A percentile compares a stretch with the other conserved stretches of the same genome.
phyloP scores from a whole-genome alignment of 2,797 vertebrate genomes.

The Chloroceryle inda region DNA sequence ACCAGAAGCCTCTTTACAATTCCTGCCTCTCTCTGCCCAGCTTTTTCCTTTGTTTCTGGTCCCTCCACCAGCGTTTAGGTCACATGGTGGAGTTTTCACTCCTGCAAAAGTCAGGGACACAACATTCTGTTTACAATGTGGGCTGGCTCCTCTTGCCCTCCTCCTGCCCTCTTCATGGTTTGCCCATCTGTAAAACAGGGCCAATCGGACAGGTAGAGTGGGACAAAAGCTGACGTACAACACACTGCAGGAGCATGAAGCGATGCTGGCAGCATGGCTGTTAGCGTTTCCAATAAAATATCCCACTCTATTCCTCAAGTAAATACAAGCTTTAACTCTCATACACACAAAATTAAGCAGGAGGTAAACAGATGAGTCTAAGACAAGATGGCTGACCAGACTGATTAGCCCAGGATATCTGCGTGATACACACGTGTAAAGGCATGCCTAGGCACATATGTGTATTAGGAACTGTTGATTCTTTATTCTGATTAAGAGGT shows the following conservation, averaged over 20 bases:
- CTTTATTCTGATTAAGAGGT: neutral
- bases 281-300: neutral
- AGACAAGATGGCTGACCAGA: neutral
- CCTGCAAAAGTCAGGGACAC: neutral
- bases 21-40: neutral
- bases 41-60: conserved; percentile 7
- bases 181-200: neutral
- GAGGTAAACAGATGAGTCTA: neutral
- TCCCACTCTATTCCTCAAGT: accelerated
- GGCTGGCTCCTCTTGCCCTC: neutral
- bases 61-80: neutral
- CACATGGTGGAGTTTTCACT: accelerated
- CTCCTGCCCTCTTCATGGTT: neutral
- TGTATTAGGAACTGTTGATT: neutral
- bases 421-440: accelerated
- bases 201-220: accelerated
- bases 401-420: neutral
- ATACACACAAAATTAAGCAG: neutral
- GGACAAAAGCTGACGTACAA: neutral
- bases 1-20: conserved; percentile 21
- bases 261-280: neutral
- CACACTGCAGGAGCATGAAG: neutral
- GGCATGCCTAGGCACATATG: neutral
- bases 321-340: neutral
- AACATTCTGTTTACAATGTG: neutral